phyloP scores from a whole-genome alignment of 2,797 vertebrate genomes.

The Mastacembelus armatus region DNA sequence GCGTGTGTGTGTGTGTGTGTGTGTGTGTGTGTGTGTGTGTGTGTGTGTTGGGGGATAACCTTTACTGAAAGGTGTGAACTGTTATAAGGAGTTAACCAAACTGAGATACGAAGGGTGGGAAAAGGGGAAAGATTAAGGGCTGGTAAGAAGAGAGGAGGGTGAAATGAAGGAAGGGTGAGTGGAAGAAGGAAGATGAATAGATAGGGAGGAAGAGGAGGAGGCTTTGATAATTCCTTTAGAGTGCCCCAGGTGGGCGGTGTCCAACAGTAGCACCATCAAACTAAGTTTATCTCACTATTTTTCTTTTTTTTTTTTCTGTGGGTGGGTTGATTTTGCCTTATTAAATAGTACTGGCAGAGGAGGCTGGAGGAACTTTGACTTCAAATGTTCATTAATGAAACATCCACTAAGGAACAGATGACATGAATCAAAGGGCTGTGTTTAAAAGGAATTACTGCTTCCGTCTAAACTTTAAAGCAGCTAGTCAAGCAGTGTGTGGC shows the following conservation, averaged over 20 bases:
- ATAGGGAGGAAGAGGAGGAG: slow-evolving; percentile 22
- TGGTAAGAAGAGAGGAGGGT: slow-evolving; percentile 19
- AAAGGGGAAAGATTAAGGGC: slow-evolving; percentile 26
- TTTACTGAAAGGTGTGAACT: slow-evolving; percentile 16
- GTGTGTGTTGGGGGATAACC: not conserved
- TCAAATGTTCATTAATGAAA: slow-evolving; percentile 19
- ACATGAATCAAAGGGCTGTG: not conserved
- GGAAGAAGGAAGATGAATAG: slow-evolving; percentile 5
- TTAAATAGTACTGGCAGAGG: too few relatives aligned
- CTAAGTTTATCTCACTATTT: slow-evolving; percentile 25
- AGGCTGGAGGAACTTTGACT: slow-evolving; percentile 1
- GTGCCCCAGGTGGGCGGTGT: slow-evolving; percentile 40
- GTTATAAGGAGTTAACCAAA: slow-evolving; percentile 35
- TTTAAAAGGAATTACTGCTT: not conserved
- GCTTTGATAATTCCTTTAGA: slow-evolving; percentile 44
- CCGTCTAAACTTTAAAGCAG: not conserved
- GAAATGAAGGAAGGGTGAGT: slow-evolving; percentile 7
- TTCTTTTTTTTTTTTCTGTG: too few relatives aligned
- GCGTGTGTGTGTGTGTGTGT: too few relatives aligned
- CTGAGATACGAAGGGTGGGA: slow-evolving; percentile 34
- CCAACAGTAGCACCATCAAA: slow-evolving; percentile 32
- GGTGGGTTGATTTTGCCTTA: slow-evolving; percentile 5
- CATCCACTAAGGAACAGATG: not conserved
- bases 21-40: too few relatives aligned
- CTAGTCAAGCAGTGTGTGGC: not conserved